These are phyloP conservation scores for Dermochelys coriacea DNA, from an alignment of 2,797 vertebrate species.

Conservation along the genomic window DNA sequence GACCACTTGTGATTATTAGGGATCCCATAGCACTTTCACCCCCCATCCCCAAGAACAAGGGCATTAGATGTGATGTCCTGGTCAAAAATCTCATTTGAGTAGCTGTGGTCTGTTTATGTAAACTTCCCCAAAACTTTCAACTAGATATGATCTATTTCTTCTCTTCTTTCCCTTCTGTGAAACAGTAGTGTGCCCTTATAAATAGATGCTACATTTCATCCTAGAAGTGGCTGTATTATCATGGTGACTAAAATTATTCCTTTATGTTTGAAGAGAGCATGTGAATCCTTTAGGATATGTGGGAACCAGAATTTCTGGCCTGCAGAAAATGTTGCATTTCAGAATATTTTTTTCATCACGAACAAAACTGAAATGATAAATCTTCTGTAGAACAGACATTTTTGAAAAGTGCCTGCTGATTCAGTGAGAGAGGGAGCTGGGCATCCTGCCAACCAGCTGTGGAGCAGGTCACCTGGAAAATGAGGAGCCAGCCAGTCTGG, in stretches of 20 bases:
- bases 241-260: neutral
- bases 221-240: neutral
- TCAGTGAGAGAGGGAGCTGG: neutral
- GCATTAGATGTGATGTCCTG: neutral
- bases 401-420: neutral
- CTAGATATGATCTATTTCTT: neutral
- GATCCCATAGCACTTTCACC: neutral
- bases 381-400: neutral
- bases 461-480: conserved; percentile 21
- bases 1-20: neutral
- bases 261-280: neutral
- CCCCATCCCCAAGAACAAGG: neutral
- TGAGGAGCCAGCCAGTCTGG: neutral
- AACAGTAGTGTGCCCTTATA: neutral
- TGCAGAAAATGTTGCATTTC: neutral
- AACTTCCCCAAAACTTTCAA: neutral
- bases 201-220: neutral
- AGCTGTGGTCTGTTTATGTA: neutral
- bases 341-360: neutral
- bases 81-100: neutral
- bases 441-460: neutral
- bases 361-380: neutral
- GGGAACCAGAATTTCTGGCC: neutral
- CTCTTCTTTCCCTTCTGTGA: neutral
- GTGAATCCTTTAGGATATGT: neutral